Evolutionary conservation across 2,797 vertebrate species (phyloP).

Genomic region (Picus viridis): DNA sequence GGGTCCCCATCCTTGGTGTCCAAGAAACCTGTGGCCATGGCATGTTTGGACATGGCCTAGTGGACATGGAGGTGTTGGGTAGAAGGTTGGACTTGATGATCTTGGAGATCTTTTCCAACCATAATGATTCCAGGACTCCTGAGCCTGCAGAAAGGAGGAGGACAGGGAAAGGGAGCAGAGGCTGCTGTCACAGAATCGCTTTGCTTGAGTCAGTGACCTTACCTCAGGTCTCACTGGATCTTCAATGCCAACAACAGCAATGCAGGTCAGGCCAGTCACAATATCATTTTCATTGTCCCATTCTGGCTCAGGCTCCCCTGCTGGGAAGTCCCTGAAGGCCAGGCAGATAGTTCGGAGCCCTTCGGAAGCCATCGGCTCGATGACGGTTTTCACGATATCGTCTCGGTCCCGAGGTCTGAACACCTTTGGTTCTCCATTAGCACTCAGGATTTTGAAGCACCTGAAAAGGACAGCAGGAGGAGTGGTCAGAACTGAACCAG

Average conservation of each 20-base stretch:
- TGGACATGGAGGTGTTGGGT: too few relatives aligned
- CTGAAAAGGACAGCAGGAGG: conserved; percentile 73
- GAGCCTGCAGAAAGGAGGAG: too few relatives aligned
- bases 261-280: conserved; percentile 91
- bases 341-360: conserved; percentile 98
- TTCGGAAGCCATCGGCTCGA: conserved; percentile 99
- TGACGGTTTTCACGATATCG: conserved; percentile 95
- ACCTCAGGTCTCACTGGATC: conserved; percentile 98
- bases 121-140: too few relatives aligned
- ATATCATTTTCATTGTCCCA: conserved; percentile 98
- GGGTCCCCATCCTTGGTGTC: too few relatives aligned
- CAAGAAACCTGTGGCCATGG: too few relatives aligned
- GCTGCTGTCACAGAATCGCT: neutral
- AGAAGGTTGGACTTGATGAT: too few relatives aligned
- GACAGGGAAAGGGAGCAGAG: too few relatives aligned
- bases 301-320: conserved; percentile 92
- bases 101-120: too few relatives aligned
- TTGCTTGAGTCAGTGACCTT: conserved; percentile 9
- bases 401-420: conserved; percentile 96
- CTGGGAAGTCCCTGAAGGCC: conserved; percentile 94
- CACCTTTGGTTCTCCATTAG: conserved; percentile 90
- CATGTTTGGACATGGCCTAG: too few relatives aligned
- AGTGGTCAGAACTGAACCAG: neutral
- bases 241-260: conserved; percentile 97
- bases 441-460: conserved; percentile 94